These are phyloP conservation scores for Calameuta pallipes DNA, from an alignment of 2,888 invertebrate species.

Conservation along the genomic window DNA sequence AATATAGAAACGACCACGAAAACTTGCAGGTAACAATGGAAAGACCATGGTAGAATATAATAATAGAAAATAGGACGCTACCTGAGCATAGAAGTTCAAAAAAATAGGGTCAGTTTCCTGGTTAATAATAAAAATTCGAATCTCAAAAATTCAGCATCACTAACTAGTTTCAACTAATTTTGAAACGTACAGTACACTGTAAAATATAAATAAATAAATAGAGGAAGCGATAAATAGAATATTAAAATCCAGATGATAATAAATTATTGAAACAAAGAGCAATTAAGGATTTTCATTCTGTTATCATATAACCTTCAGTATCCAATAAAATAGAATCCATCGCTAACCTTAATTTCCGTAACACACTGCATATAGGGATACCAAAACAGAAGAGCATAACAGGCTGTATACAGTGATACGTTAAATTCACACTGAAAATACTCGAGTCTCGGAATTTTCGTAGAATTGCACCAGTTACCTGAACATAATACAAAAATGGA, in stretches of 20 bases:
- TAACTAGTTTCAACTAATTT: neutral
- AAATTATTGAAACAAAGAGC: neutral
- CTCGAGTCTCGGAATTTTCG: neutral
- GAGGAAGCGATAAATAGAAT: neutral
- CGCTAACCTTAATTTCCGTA: neutral
- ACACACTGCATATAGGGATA: neutral
- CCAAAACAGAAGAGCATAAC: neutral
- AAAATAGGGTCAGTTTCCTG: neutral
- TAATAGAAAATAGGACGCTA: neutral
- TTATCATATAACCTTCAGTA: constrained; percentile 35
- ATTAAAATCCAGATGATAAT: neutral
- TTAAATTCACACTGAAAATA: neutral
- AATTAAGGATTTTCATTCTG: constrained; percentile 33
- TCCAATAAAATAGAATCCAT: neutral
- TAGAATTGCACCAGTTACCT: constrained; percentile 2
- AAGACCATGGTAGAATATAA: neutral
- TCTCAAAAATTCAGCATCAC: neutral
- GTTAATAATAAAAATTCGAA: neutral
- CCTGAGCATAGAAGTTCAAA: neutral
- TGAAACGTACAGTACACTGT: neutral
- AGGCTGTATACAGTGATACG: neutral
- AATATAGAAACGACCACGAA: neutral
- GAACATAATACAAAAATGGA: neutral
- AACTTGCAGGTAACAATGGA: neutral
- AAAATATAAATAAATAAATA: neutral